A percentile compares a stretch with the other conserved stretches of the same genome.
These are phyloP conservation scores for Zosterops japonicus DNA, from an alignment of 2,113 vertebrate genomes.

Conservation along the genomic window DNA sequence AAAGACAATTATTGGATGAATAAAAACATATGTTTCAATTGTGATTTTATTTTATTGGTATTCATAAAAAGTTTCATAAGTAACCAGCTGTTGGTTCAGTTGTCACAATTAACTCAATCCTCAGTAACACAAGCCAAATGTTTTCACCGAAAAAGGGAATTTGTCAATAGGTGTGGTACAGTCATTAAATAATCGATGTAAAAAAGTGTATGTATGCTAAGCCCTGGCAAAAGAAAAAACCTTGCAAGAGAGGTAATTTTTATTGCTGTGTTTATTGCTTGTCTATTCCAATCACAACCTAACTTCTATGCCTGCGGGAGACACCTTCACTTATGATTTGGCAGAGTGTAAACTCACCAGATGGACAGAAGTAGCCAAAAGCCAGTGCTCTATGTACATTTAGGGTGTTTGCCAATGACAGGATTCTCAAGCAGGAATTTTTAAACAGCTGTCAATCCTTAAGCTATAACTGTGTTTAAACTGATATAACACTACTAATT, in stretches of 20 bases:
- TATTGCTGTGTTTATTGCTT: not conserved
- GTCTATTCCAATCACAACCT: not conserved
- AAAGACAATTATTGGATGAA: not conserved
- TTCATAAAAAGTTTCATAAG: not conserved
- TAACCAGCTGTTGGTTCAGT: not conserved
- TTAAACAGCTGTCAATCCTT: conserved; percentile 48
- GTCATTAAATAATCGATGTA: not conserved
- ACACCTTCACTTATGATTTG: conserved; percentile 42
- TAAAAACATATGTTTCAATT: not conserved
- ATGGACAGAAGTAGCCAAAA: conserved; percentile 56
- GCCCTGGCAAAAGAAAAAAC: not conserved
- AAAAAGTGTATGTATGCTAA: not conserved
- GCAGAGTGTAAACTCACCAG: conserved; percentile 45
- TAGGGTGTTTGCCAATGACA: not conserved
- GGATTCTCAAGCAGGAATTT: conserved; percentile 33
- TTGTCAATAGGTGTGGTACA: not conserved
- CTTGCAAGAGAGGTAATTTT: not conserved
- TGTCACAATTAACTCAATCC: not conserved
- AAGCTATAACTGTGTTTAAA: conserved; percentile 8
- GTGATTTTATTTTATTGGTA: not conserved
- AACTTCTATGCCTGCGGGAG: not conserved
- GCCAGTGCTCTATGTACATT: not conserved
- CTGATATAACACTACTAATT: not conserved
- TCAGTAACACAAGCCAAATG: not conserved
- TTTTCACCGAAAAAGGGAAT: not conserved